Evolutionary conservation across 2,797 vertebrate genomes (phyloP).

Genomic region (Coracias cyanogaster): DNA sequence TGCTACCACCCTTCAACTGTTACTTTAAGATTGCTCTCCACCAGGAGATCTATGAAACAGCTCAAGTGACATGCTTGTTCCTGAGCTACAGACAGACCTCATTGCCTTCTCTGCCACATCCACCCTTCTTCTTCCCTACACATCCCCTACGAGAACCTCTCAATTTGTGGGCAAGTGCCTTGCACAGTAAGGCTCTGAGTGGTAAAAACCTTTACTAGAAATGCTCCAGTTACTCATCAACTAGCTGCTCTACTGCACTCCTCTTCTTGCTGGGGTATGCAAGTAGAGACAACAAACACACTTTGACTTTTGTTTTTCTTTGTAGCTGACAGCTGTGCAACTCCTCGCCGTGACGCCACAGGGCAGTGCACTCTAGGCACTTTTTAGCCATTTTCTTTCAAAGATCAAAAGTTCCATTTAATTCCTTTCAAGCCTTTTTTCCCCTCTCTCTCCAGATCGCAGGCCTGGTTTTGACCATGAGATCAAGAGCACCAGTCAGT

Average conservation of each 20-base stretch:
- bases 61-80: accelerated
- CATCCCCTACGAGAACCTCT: background rate
- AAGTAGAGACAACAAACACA: slow-evolving; percentile 21
- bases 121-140: background rate
- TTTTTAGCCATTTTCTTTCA: background rate
- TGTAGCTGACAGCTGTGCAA: slow-evolving; percentile 40
- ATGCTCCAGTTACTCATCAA: background rate
- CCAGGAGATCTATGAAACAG: background rate
- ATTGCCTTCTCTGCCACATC: background rate
- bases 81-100: background rate
- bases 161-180: background rate
- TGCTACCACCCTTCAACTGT: background rate
- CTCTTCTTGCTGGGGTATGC: background rate
- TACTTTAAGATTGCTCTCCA: background rate
- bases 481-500: background rate
- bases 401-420: background rate
- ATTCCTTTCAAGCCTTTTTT: background rate
- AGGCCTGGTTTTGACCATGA: background rate
- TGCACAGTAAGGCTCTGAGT: background rate
- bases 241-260: background rate
- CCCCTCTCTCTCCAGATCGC: background rate
- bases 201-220: background rate
- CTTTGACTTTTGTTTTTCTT: slow-evolving; percentile 20
- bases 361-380: background rate
- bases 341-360: background rate